A percentile compares a stretch with the other conserved stretches of the same genome.
Conservation (phyloP, 2,113 vertebrate genomes). For the Cinclus mexicanus region DNA sequence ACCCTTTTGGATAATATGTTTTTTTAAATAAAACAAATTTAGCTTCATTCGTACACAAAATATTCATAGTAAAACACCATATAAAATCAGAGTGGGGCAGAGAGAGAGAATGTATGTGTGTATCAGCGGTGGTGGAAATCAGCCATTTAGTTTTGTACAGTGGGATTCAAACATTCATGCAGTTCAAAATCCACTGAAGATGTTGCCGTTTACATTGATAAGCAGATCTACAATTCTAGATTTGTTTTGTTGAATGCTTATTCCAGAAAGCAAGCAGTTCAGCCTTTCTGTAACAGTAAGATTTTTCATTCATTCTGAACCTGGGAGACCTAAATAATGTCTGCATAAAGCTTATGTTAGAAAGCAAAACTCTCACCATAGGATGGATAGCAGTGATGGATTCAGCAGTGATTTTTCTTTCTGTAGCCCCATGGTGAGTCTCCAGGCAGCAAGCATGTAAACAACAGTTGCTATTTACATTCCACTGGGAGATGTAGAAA, state of each 20-base stretch:
- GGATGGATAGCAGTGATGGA: neutral
- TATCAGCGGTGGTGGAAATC: accelerated
- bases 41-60: neutral
- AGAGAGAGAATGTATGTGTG: no score
- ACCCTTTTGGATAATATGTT: neutral
- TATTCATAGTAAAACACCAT: neutral
- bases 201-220: neutral
- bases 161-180: neutral
- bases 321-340: neutral
- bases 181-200: neutral
- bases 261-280: neutral
- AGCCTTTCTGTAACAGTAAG: neutral
- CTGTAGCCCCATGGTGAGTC: neutral
- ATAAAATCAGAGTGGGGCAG: neutral
- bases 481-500: neutral
- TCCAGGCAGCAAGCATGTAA: neutral
- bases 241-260: neutral
- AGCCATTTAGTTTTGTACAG: neutral
- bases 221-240: neutral
- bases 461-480: conserved; percentile 25
- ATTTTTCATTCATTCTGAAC: neutral
- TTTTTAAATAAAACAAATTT: neutral
- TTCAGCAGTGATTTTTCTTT: neutral
- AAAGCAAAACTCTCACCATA: neutral
- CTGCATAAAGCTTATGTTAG: neutral